A percentile compares a stretch with the other conserved stretches of the same genome.
phyloP scores from a whole-genome alignment of 2,113 vertebrate genomes.

The Elephas maximus region DNA sequence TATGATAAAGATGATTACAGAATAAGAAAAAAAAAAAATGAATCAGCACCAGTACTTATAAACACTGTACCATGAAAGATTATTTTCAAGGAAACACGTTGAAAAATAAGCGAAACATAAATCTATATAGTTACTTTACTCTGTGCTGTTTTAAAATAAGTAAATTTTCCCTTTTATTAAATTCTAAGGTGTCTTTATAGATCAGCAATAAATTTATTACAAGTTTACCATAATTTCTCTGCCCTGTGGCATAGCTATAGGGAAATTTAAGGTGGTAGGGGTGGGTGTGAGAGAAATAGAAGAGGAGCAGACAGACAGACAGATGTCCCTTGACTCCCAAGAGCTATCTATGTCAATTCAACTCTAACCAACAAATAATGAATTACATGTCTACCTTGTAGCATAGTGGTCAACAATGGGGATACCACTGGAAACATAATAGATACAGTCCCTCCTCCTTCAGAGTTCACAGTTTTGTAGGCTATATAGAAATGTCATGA shows the following conservation, averaged over 20 bases:
- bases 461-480: fast-evolving
- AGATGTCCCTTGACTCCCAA: neutral
- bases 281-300: neutral
- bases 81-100: neutral
- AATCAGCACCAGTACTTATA: neutral
- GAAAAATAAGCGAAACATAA: neutral
- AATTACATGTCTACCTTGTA: neutral
- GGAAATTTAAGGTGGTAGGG: neutral
- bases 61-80: neutral
- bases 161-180: neutral
- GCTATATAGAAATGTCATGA: fast-evolving
- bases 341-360: neutral
- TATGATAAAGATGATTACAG: neutral
- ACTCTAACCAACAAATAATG: too few relatives aligned
- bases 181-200: neutral
- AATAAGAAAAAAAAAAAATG: conserved; percentile 12
- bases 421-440: neutral
- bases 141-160: conserved; percentile 4
- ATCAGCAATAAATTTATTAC: neutral
- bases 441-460: neutral
- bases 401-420: neutral
- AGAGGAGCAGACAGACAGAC: too few relatives aligned
- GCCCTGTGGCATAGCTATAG: neutral
- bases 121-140: neutral
- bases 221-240: neutral